Conservation (phyloP, 2,888 invertebrate genomes). For the Hyposoter dolosus region DNA sequence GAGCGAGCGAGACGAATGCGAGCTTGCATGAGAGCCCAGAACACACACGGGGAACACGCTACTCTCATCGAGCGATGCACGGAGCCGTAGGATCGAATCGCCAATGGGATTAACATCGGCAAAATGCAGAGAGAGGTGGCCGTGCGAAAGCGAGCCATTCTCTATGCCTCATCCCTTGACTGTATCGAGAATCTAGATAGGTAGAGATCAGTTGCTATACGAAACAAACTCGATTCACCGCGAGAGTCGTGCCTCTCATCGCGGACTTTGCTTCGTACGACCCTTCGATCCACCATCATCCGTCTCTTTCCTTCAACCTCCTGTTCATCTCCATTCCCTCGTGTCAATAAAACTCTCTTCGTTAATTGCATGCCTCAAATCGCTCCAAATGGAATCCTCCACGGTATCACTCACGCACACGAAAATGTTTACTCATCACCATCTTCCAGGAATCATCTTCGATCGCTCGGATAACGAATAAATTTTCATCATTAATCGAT, state of each 20-base stretch:
- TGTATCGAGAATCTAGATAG: constrained; percentile 69
- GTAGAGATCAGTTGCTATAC: constrained; percentile 69
- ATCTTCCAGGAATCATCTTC: background rate
- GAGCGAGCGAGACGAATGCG: background rate
- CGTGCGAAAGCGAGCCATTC: constrained; percentile 78
- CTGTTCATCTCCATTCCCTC: constrained; percentile 62
- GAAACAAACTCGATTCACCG: constrained; percentile 71
- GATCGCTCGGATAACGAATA: background rate
- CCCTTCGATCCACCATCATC: constrained; percentile 75
- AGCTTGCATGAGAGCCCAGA: constrained; percentile 73
- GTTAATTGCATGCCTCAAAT: constrained; percentile 52
- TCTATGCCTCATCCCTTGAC: constrained; percentile 69
- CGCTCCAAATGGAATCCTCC: background rate
- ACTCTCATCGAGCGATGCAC: constrained; percentile 65
- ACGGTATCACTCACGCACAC: background rate
- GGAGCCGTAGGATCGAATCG: constrained; percentile 81
- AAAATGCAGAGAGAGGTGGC: constrained; percentile 75
- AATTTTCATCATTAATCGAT: background rate
- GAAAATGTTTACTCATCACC: background rate
- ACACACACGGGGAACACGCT: constrained; percentile 71
- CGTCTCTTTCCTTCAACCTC: constrained; percentile 53
- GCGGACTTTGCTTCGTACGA: constrained; percentile 71
- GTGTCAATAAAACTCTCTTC: constrained; percentile 47
- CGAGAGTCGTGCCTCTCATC: constrained; percentile 80
- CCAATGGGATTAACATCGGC: constrained; percentile 83